Base-by-base conservation (phyloP, 2,888 invertebrate genomes). In the Tuta absoluta region DNA sequence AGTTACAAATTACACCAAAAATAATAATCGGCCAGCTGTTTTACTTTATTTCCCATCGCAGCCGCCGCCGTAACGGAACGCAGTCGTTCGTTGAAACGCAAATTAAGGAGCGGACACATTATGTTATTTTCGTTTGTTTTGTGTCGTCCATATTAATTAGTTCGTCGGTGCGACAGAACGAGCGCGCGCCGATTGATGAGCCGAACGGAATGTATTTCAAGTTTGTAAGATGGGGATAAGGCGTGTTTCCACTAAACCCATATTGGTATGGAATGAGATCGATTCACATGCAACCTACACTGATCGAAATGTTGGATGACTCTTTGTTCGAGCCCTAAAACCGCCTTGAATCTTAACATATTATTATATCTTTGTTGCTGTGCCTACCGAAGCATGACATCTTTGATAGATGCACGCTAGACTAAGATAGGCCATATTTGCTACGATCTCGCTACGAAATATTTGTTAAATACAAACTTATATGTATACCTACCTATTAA, bases 21-120 rank as follows among this genome's bases (percentile, higher is more conserved):
- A 33, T 33, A 41, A 41, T 41, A 41, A 41, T 8, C n/a, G 3
- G 41, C 12, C 41, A 41, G 12, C 1, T 41, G 41, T 41, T 41
- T 41, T 41, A 12, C 8, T 33, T 33, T 33, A 33, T 33, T 24
- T 56, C 41, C 41, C 41, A 14, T 14, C 41, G 5, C 41, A 41
- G 41, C 41, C 41, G 41, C 41, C 41, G 41, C 41, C 41, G 41
- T 14, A 41, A 41, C 21, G 51, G 12, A 51, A 51, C 12, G 51
- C 51, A 12, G 21, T 51, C 23, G 51, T 60, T 60, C 66, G 63
- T 62, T 62, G 62, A 64, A 63, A 64, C 57, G 62, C 49, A 69
- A 67, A 71, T 74, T 69, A 66, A 70, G 65, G 59, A 60, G 64
- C 49, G 63, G 56, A 33, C 45, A 60, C 49, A 38, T 51, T 23